A percentile compares a stretch with the other conserved stretches of the same genome.
Conservation (phyloP, 2,888 invertebrate species). For the Liodrosophila aerea region DNA sequence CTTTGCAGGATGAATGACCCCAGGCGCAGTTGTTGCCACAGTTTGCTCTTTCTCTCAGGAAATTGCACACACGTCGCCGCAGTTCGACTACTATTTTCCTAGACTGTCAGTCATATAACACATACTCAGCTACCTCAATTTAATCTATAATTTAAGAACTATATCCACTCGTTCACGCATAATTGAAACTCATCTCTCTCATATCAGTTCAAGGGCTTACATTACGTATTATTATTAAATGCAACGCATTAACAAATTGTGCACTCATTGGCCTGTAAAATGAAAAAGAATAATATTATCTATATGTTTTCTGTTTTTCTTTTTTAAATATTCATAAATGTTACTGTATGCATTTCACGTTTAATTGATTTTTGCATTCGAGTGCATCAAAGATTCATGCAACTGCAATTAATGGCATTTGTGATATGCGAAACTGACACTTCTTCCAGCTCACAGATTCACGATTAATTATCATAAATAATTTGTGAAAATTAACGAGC, state of each 20-base stretch:
- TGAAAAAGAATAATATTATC: not conserved
- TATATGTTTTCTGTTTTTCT: not conserved
- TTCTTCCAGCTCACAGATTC: constrained; percentile 3
- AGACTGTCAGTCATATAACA: not conserved
- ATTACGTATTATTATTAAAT: constrained; percentile 58
- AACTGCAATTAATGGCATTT: constrained; percentile 68
- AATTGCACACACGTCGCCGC: constrained; percentile 72
- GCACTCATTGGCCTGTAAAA: constrained; percentile 29
- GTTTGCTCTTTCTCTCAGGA: constrained; percentile 28
- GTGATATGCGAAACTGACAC: constrained; percentile 28
- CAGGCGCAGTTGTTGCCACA: constrained; percentile 28
- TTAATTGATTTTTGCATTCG: constrained; percentile 71
- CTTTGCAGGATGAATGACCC: constrained; percentile 77
- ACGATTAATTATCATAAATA: constrained; percentile 44
- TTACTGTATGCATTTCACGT: constrained; percentile 49
- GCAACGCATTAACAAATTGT: constrained; percentile 48
- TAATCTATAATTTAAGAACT: not conserved
- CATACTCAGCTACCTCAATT: no score
- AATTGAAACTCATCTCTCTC: not conserved
- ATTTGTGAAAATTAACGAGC: constrained; percentile 37
- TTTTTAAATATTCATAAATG: no score
- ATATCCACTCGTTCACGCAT: not conserved
- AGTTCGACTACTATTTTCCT: constrained; percentile 25
- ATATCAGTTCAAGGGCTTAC: constrained; percentile 24
- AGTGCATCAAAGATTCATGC: constrained; percentile 73